Percentiles rank a stretch among this genome's conserved stretches.
Evolutionary conservation across 2,888 invertebrate genomes (phyloP).

Genomic region (Lochmaea capreae): DNA sequence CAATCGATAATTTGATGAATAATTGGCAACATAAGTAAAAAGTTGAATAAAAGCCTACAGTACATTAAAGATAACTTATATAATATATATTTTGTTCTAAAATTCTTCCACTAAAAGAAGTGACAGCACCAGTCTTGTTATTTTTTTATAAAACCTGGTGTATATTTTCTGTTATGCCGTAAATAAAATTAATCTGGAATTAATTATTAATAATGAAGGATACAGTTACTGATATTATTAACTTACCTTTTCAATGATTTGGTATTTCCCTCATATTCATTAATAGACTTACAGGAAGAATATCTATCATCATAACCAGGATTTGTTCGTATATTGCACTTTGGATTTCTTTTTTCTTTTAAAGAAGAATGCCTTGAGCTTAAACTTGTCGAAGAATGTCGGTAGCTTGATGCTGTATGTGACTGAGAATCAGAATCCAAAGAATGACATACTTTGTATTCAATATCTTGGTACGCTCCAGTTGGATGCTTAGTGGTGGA

Average conservation of each 20-base stretch:
- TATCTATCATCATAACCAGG: conserved; percentile 69
- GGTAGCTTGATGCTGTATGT: conserved; percentile 51
- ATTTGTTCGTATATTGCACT: conserved; percentile 70
- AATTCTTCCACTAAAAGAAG: no score
- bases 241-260: conserved; percentile 56
- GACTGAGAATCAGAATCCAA: conserved; percentile 60
- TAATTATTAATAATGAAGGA: no score
- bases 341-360: conserved; percentile 60
- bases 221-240: no score
- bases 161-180: no score
- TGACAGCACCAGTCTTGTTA: no score
- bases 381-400: conserved; percentile 51
- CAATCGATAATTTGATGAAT: no score
- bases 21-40: no score
- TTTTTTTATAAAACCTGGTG: no score
- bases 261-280: conserved; percentile 64
- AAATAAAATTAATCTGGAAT: no score
- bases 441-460: conserved; percentile 63
- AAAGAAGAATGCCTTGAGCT: conserved; percentile 60
- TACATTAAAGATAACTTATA: no score
- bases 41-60: no score
- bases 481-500: conserved; percentile 62
- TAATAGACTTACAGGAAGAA: conserved; percentile 61
- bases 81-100: no score
- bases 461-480: conserved; percentile 62